These are phyloP conservation scores for Syngnathus floridae DNA, from an alignment of 2,113 vertebrate genomes.

Conservation along the genomic window DNA sequence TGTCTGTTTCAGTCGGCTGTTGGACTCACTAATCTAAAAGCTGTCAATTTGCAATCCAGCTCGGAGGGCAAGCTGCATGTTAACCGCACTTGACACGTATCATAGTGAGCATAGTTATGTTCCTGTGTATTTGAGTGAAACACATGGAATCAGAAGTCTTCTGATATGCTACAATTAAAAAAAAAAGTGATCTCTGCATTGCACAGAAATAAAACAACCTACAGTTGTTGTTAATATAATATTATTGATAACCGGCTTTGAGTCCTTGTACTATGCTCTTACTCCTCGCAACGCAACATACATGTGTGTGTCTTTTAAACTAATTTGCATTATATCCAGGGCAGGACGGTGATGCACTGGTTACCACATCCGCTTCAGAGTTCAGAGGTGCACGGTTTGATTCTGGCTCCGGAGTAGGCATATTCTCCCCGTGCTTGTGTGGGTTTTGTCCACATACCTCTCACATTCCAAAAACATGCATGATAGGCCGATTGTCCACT, in stretches of 20 bases:
- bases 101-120: conserved; percentile 1
- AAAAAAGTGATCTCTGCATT: background rate
- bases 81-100: conserved; percentile 24
- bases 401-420: too few relatives aligned
- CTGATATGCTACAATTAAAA: background rate
- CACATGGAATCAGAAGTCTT: background rate
- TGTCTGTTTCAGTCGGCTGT: conserved; percentile 47
- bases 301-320: background rate
- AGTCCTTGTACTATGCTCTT: too few relatives aligned
- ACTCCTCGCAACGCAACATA: background rate
- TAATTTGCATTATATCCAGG: background rate
- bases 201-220: background rate
- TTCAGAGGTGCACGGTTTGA: too few relatives aligned
- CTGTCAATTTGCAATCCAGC: conserved; percentile 28
- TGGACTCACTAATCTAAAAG: conserved; percentile 39
- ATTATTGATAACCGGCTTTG: too few relatives aligned
- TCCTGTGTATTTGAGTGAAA: background rate
- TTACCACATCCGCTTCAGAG: too few relatives aligned
- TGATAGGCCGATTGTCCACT: too few relatives aligned
- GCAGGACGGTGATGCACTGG: too few relatives aligned
- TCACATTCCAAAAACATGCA: too few relatives aligned
- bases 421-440: too few relatives aligned
- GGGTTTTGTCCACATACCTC: too few relatives aligned
- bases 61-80: conserved; percentile 31
- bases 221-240: too few relatives aligned